Conservation (phyloP, 2,113 vertebrate genomes). For the Tringa solitaria region DNA sequence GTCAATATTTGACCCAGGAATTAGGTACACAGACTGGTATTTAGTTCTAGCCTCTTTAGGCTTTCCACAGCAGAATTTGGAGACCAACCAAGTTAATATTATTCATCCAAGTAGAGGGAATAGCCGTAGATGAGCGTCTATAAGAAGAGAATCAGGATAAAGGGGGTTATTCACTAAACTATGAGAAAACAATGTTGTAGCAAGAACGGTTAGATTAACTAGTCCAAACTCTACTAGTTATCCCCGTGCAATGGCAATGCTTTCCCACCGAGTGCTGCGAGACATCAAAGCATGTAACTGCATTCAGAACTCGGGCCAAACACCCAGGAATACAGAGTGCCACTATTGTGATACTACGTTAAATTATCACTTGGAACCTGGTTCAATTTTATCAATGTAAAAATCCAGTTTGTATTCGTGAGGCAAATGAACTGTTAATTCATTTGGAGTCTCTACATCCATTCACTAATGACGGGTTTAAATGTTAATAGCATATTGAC, state of each 20-base stretch:
- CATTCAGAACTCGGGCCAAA: background rate
- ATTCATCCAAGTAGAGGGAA: conserved; percentile 43
- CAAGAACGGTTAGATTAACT: background rate
- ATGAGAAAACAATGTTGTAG: background rate
- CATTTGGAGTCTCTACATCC: background rate
- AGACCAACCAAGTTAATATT: conserved; percentile 42
- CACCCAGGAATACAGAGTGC: conserved; percentile 45
- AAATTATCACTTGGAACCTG: background rate
- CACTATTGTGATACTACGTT: background rate
- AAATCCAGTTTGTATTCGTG: background rate
- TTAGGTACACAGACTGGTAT: background rate
- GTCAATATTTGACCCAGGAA: background rate
- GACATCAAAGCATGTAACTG: background rate
- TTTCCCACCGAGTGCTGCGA: conserved; percentile 14
- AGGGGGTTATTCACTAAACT: conserved; percentile 34
- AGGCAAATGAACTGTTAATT: background rate
- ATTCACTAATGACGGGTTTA: background rate
- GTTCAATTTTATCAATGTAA: background rate
- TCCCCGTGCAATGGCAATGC: conserved; percentile 48
- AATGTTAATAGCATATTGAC: background rate
- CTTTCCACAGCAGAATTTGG: conserved; percentile 30
- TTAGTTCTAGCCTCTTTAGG: conserved; percentile 1
- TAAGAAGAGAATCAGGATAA: conserved; percentile 39
- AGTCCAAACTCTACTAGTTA: conserved; percentile 58
- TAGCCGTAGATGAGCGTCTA: conserved; percentile 31